These are phyloP conservation scores for Nothocercus julius DNA, from an alignment of 2,113 vertebrate genomes.

Conservation along the genomic window DNA sequence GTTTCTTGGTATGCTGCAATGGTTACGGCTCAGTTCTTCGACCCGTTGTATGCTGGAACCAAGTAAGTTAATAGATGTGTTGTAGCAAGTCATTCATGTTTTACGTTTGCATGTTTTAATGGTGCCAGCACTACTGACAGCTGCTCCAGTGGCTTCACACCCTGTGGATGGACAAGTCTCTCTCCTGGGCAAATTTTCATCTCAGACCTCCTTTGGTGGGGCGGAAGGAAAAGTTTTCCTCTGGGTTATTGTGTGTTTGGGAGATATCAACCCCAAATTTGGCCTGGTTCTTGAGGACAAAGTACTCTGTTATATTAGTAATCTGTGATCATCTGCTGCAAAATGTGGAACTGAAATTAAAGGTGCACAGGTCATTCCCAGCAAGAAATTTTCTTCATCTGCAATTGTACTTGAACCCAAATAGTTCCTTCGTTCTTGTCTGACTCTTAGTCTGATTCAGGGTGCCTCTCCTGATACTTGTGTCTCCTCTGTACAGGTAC, in stretches of 20 bases:
- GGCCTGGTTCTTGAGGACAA: not conserved
- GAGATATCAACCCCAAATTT: not conserved
- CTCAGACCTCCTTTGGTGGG: not conserved
- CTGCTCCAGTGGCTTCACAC: not conserved
- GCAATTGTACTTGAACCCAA: not conserved
- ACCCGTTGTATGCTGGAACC: slow-evolving; percentile 51
- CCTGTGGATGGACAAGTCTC: not conserved
- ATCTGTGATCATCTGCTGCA: no score
- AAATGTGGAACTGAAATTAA: not conserved
- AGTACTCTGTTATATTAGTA: no score
- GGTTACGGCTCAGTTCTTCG: slow-evolving; percentile 73
- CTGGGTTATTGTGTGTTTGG: not conserved
- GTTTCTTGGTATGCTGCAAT: slow-evolving; percentile 77
- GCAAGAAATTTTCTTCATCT: not conserved
- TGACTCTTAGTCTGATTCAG: not conserved
- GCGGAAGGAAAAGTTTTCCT: not conserved
- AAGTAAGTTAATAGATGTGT: slow-evolving; percentile 63
- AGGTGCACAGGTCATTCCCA: not conserved
- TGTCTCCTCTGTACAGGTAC: not conserved
- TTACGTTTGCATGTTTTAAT: not conserved
- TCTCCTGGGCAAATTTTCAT: not conserved
- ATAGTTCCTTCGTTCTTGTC: not conserved
- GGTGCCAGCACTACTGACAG: not conserved
- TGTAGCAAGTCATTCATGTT: not conserved
- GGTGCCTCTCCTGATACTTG: not conserved